Evolutionary conservation across 2,113 vertebrate genomes (phyloP), one percentile per base, ranked within the genome.

Genomic region (Vidua macroura): DNA sequence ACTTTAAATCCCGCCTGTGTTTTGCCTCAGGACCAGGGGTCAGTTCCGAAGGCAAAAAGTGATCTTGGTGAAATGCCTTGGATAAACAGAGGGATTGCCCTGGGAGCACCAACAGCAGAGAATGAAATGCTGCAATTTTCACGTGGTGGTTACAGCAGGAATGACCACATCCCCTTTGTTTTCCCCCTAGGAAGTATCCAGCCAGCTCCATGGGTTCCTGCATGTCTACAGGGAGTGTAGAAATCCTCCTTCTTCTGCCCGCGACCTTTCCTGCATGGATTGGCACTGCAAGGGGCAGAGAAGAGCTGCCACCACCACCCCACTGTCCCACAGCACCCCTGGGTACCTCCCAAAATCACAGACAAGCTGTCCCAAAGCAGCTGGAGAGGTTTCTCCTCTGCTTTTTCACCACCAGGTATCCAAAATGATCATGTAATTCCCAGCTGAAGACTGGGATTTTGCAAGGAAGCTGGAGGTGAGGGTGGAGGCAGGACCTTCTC

Each of bases 191-290:
- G 35, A 91, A 5, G 16, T 39, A 46, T 43, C 35, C 16, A 28
- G 0, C 12, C 13, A 17, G 10, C 27, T 73, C 70, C 41, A 0
- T 1, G 22, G 8, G 51, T 5, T 63, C 41, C 58, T 55, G 16
- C 28, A 28, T 0, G 1, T 20, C 39, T 23, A 3, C 2, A 8
- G 37, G 25, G 52, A 30, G 12, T 3, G 11, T 1, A 31, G 28
- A 37, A 41, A 41, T 2, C 31, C 37, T 31, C n/a, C 11, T 3
- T 43, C 24, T 52, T 27, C 74, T 80, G 19, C 11, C 28, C 37
- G n/a, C 69, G 35, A 9, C 13, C 25, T 53, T 74, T 53, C 28
- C 66, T 0, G 0, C 1, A 2, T 15, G 24, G 43, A 13, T 1
- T 28, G 9, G 24, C 18, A 10, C 43, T n/a, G 20, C 14, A 48